These are phyloP conservation scores for Varanus komodoensis DNA, from an alignment of 2,113 vertebrate genomes.

Conservation along the genomic window DNA sequence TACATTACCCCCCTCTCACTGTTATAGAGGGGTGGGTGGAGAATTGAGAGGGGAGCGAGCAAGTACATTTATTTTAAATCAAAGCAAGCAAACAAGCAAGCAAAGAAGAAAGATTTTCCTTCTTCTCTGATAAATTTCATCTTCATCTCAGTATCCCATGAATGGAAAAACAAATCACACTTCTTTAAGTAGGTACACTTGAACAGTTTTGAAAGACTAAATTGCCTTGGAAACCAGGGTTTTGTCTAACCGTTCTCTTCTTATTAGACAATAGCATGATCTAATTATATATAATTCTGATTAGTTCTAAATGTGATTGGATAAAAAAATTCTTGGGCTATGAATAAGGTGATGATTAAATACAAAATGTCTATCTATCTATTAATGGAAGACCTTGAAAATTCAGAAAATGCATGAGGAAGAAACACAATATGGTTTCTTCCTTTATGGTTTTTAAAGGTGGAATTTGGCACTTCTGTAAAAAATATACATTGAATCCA, in stretches of 20 bases:
- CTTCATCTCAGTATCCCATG: conserved; percentile 45
- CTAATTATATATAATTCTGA: conserved; percentile 57
- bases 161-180: background rate
- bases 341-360: conserved; percentile 48
- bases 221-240: conserved; percentile 65
- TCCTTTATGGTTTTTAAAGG: conserved; percentile 27
- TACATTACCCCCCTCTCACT: background rate
- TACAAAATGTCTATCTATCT: conserved; percentile 40
- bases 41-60: too few relatives aligned
- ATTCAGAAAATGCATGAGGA: conserved; percentile 44
- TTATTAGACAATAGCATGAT: conserved; percentile 64
- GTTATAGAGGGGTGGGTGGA: too few relatives aligned
- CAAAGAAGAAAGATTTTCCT: background rate
- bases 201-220: conserved; percentile 45
- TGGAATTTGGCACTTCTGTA: conserved; percentile 31
- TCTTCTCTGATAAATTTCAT: conserved; percentile 27
- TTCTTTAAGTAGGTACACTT: conserved; percentile 50
- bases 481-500: conserved; percentile 37
- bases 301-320: conserved; percentile 56
- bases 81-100: too few relatives aligned
- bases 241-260: conserved; percentile 59
- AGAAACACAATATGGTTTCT: background rate
- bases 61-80: background rate
- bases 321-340: conserved; percentile 60
- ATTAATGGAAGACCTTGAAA: conserved; percentile 22